phyloP scores from a whole-genome alignment of 2,797 vertebrate genomes.

The Chaunax sp. region DNA sequence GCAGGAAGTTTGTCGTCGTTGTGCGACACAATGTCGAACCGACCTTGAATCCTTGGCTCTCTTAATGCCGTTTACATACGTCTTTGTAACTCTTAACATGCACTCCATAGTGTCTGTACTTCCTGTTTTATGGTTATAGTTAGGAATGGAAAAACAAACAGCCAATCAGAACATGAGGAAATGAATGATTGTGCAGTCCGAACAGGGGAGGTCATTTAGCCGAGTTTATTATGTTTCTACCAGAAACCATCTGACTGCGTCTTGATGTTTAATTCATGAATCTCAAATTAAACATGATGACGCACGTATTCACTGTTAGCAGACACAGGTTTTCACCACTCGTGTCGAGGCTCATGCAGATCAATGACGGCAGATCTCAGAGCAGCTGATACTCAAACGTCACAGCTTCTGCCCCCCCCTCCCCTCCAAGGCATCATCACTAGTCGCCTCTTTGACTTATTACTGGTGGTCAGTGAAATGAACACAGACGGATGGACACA shows the following conservation, averaged over 20 bases:
- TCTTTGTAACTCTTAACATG: too few species aligned
- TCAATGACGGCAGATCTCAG: conserved; percentile 5
- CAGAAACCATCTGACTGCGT: conserved; percentile 1
- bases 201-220: neutral
- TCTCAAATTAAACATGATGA: conserved; percentile 31
- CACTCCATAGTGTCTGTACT: neutral
- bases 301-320: neutral
- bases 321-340: conserved; percentile 2
- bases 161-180: neutral
- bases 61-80: too few species aligned
- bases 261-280: conserved; percentile 25
- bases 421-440: conserved; percentile 8
- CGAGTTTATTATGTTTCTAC: neutral
- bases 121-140: neutral
- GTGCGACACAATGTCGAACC: too few species aligned
- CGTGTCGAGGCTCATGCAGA: neutral
- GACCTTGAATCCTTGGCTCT: too few species aligned
- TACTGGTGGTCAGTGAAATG: conserved; percentile 72
- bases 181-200: neutral
- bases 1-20: too few species aligned
- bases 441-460: conserved; percentile 31
- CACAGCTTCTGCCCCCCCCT: conserved; percentile 13
- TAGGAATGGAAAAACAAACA: neutral
- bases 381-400: neutral
- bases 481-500: conserved; percentile 82